Percentiles rank a stretch among this genome's conserved stretches.
Conservation (phyloP, 2,113 vertebrate genomes). For the Nycticryphes semicollaris region DNA sequence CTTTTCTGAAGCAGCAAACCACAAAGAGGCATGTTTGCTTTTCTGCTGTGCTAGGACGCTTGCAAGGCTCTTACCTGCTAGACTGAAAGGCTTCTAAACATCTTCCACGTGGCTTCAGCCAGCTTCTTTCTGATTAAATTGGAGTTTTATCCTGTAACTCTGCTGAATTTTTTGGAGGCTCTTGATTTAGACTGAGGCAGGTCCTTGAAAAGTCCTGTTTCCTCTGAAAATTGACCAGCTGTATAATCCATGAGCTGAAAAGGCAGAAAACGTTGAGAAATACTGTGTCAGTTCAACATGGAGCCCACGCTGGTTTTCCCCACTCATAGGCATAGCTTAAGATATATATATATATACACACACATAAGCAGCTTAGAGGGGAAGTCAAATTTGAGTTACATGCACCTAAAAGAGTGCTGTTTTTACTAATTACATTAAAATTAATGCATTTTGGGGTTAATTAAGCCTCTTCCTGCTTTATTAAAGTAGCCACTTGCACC, state of each 20-base stretch:
- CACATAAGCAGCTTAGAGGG: too few relatives aligned
- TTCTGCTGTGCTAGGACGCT: not conserved
- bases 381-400: not conserved
- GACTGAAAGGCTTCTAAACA: not conserved
- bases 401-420: not conserved
- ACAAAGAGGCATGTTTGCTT: not conserved
- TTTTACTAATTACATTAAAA: not conserved
- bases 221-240: too few relatives aligned
- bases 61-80: not conserved
- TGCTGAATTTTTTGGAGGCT: not conserved
- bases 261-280: not conserved
- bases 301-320: not conserved
- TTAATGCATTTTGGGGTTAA: not conserved
- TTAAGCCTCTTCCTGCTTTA: not conserved
- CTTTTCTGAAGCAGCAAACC: not conserved
- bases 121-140: not conserved
- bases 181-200: not conserved
- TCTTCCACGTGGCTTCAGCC: not conserved
- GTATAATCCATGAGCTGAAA: not conserved
- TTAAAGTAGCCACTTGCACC: not conserved
- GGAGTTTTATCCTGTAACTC: not conserved
- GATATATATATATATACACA: rapidly evolving
- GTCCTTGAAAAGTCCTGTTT: not conserved
- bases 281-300: not conserved
- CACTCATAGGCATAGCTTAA: not conserved